Evolutionary conservation across 2,888 invertebrate species (phyloP).

Genomic region (Saturnia pavonia): DNA sequence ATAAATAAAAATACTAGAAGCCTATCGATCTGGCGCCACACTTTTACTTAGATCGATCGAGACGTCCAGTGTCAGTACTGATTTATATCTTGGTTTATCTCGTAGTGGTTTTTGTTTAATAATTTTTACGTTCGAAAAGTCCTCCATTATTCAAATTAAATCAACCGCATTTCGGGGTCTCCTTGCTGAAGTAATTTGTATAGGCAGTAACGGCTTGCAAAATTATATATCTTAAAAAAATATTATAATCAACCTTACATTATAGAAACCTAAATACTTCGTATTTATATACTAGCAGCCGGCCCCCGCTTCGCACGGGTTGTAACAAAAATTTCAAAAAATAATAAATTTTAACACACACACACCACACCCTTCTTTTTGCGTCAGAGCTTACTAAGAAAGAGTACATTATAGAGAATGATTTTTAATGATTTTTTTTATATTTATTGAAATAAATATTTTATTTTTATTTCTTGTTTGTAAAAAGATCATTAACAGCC

Average conservation of each 20-base stretch:
- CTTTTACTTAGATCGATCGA: constrained; percentile 68
- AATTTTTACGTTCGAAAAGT: constrained; percentile 15
- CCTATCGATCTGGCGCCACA: constrained; percentile 68
- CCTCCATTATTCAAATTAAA: constrained; percentile 20
- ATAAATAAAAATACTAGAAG: constrained; percentile 58
- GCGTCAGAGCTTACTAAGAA: too few species aligned
- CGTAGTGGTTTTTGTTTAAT: constrained; percentile 41
- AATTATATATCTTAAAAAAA: constrained; percentile 16
- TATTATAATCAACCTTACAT: background rate
- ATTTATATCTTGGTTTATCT: constrained; percentile 59
- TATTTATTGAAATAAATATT: too few species aligned
- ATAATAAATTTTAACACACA: too few species aligned
- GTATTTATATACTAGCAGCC: too few species aligned
- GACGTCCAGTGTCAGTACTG: constrained; percentile 55
- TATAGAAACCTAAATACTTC: background rate
- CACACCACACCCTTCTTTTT: too few species aligned
- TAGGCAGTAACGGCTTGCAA: constrained; percentile 15
- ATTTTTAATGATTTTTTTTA: too few species aligned
- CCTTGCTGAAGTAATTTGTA: constrained; percentile 16
- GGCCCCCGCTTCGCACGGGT: too few species aligned
- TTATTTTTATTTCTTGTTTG: too few species aligned
- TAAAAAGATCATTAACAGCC: too few species aligned
- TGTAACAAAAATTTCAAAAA: too few species aligned
- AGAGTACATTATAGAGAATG: too few species aligned
- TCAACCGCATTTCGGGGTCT: constrained; percentile 11